Base-by-base conservation (phyloP, 1,140 invertebrate species). In the Aculops lycopersici region DNA sequence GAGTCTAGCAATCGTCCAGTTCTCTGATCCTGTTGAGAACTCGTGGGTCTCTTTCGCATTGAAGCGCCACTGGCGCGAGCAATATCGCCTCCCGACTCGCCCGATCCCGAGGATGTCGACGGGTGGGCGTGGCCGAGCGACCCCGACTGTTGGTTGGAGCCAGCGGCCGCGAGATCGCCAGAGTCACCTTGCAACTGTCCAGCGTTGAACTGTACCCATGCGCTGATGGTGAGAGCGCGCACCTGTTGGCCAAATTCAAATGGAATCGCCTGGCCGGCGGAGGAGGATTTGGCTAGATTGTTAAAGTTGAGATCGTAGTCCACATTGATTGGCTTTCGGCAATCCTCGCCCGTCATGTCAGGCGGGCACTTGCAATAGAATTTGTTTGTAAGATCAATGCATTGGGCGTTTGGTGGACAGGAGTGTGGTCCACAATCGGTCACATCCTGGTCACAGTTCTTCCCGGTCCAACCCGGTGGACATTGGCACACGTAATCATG, bases 161-260 rank as follows among this genome's bases (percentile, higher is more conserved):
- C n/a, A n/a, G n/a, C n/a, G n/a, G n/a, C n/a, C n/a, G n/a, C n/a
- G n/a, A n/a, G n/a, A n/a, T n/a, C n/a, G n/a, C n/a, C n/a, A n/a
- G n/a, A n/a, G n/a, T n/a, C n/a, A n/a, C n/a, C n/a, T n/a, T n/a
- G n/a, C n/a, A n/a, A n/a, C n/a, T n/a, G n/a, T n/a, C n/a, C n/a
- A n/a, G n/a, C n/a, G 3, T 76, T 75, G 48, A 84, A 95, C 55
- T 84, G 78, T 0, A 95, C 78, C 88, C 88, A 95, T 64, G 92
- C 68, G 4, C 74, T 79, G 18, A 94, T 62, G 0, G 83, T 84
- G 8, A 94, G 58, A 53, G 74, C 76, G 16, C 21, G 21, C 45
- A 68, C 67, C 31, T 70, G 66, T 15, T 64, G 62, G 4, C 68
- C 69, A 3, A 75, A 69, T 46, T 71, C 68, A 60, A 90, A 86